Evolutionary conservation across 1,140 invertebrate species (phyloP).

Genomic region (Drosophila cardini): DNA sequence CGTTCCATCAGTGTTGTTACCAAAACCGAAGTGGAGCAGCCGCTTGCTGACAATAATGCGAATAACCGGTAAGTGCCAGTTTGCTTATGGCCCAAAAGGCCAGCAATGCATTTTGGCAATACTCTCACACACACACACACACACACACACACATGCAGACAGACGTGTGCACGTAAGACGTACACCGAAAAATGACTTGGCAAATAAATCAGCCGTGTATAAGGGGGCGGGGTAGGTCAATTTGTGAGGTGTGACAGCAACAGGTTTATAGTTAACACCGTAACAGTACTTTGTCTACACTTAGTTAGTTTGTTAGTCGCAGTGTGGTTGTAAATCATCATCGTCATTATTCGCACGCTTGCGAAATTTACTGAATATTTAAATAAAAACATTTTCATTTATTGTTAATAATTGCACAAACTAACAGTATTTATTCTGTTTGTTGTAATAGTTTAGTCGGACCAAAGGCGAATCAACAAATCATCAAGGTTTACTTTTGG

Average conservation of each 20-base stretch:
- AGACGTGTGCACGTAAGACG: slow-evolving; percentile 5
- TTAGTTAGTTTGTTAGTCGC: neutral
- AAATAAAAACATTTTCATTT: too few relatives aligned
- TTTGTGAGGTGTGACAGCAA: slow-evolving; percentile 22
- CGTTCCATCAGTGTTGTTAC: slow-evolving; percentile 83
- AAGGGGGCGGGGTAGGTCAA: neutral
- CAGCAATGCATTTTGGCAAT: slow-evolving; percentile 26
- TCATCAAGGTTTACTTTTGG: neutral
- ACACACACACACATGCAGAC: neutral
- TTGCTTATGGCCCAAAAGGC: slow-evolving; percentile 21
- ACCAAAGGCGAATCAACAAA: neutral
- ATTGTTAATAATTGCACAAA: neutral
- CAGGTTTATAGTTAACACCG: slow-evolving; percentile 28
- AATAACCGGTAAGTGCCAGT: slow-evolving; percentile 82
- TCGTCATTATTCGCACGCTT: slow-evolving; percentile 1
- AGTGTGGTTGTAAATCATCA: neutral
- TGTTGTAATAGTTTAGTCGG: too few relatives aligned
- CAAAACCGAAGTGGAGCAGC: slow-evolving; percentile 84
- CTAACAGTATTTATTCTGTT: neutral
- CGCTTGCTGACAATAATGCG: slow-evolving; percentile 82
- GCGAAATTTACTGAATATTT: neutral
- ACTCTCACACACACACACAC: neutral
- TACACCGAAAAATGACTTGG: slow-evolving; percentile 15
- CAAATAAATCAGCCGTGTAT: slow-evolving; percentile 5
- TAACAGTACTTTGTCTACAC: neutral